phyloP scores from a whole-genome alignment of 2,888 invertebrate genomes.

The Ichneumoninae sp. region DNA sequence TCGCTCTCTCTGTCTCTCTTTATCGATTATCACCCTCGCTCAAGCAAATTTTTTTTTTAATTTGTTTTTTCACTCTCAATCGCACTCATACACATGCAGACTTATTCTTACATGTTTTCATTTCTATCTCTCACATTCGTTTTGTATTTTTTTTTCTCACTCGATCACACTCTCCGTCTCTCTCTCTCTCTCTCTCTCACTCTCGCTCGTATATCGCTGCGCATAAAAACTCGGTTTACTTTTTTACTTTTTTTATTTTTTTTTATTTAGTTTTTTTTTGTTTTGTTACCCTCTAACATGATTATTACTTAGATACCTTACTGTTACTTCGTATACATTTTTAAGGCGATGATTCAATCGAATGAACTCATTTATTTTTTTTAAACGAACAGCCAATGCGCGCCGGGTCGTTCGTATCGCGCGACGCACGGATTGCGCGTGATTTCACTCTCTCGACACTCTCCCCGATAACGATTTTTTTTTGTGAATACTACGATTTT shows the following conservation, averaged over 20 bases:
- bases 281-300: slow-evolving; percentile 80
- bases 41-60: slow-evolving; percentile 65
- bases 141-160: slow-evolving; percentile 42
- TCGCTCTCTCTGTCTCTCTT: slow-evolving; percentile 18
- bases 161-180: slow-evolving; percentile 18
- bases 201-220: slow-evolving; percentile 75
- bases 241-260: slow-evolving; percentile 61
- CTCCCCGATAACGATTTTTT: slow-evolving; percentile 22
- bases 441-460: slow-evolving; percentile 55
- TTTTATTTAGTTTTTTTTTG: slow-evolving; percentile 34
- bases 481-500: slow-evolving; percentile 49
- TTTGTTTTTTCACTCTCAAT: slow-evolving; percentile 53
- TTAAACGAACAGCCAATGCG: slow-evolving; percentile 83
- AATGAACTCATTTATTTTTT: slow-evolving; percentile 81
- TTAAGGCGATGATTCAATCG: slow-evolving; percentile 85
- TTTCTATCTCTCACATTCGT: slow-evolving; percentile 39
- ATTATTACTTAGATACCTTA: slow-evolving; percentile 84
- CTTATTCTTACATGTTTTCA: slow-evolving; percentile 58
- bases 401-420: slow-evolving; percentile 72
- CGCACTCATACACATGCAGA: slow-evolving; percentile 63
- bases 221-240: slow-evolving; percentile 83
- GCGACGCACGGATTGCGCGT: slow-evolving; percentile 43
- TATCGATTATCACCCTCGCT: slow-evolving; percentile 67
- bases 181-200: slow-evolving; percentile 66
- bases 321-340: slow-evolving; percentile 84